Percentiles rank a stretch among this genome's conserved stretches.
Evolutionary conservation across 2,797 vertebrate species (phyloP).

Genomic region (Paramormyrops hopkinsi): DNA sequence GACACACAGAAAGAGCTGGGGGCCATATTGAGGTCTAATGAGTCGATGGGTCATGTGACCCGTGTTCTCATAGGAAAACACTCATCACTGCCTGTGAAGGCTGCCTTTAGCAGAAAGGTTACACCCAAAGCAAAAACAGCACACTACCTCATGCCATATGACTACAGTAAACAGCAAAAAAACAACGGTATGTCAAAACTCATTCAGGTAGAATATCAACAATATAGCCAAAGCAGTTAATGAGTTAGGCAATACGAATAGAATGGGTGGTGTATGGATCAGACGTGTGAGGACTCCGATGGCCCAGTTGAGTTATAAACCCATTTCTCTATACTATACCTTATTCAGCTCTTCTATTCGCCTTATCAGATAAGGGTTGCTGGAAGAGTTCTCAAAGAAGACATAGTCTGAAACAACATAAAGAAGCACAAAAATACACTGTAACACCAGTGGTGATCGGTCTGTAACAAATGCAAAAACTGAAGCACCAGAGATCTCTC

Average conservation of each 20-base stretch:
- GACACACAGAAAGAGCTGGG: not conserved
- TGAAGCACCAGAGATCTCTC: not conserved
- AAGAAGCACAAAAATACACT: conserved; percentile 11
- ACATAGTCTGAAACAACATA: conserved; percentile 65
- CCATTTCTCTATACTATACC: conserved; percentile 42
- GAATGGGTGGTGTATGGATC: not conserved
- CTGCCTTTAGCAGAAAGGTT: not conserved
- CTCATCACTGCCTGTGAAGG: not conserved
- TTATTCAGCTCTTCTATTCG: conserved; percentile 74
- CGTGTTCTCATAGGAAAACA: not conserved
- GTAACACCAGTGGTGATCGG: not conserved
- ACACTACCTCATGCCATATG: not conserved
- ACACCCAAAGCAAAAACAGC: not conserved
- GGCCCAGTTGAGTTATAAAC: not conserved
- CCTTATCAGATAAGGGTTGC: conserved; percentile 71
- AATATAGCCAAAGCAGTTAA: not conserved
- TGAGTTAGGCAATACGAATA: not conserved
- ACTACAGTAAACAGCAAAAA: not conserved
- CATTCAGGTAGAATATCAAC: not conserved
- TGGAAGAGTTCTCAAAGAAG: conserved; percentile 74
- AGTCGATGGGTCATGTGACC: not conserved
- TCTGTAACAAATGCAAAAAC: not conserved
- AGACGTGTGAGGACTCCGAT: not conserved
- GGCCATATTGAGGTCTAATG: not conserved
- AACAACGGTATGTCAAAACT: not conserved